A percentile compares a stretch with the other conserved stretches of the same genome.
Conservation (phyloP, 2,113 vertebrate genomes). For the Mustela lutreola region DNA sequence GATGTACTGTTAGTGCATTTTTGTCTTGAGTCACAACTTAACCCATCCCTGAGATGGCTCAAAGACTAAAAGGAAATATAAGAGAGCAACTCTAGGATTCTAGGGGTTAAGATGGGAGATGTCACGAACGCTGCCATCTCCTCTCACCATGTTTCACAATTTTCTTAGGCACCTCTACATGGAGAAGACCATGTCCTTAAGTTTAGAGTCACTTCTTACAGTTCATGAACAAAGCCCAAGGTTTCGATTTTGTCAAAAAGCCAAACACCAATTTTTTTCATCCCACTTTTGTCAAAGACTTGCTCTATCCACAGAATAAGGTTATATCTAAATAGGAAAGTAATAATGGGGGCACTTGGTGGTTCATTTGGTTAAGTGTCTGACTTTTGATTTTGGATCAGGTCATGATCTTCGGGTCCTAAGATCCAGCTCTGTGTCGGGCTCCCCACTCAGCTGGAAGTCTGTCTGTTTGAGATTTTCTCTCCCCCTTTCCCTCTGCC, state of each 20-base stretch:
- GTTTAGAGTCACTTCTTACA: background rate
- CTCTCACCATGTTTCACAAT: background rate
- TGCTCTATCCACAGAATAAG: background rate
- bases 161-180: background rate
- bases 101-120: background rate
- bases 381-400: background rate
- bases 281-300: background rate
- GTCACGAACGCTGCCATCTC: background rate
- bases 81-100: background rate
- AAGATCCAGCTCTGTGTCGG: background rate
- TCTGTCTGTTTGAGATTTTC: background rate
- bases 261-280: background rate
- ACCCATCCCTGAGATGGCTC: background rate
- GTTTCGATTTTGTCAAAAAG: background rate
- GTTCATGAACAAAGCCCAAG: background rate
- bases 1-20: background rate
- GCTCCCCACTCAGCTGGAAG: background rate
- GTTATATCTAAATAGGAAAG: background rate
- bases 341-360: background rate
- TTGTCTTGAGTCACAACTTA: background rate
- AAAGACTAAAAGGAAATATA: background rate
- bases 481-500: background rate
- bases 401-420: background rate
- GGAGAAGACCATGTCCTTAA: background rate
- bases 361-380: background rate